A percentile compares a stretch with the other conserved stretches of the same genome.
phyloP scores from a whole-genome alignment of 1,140 invertebrate genomes.

The Ceratosolen solmsi region DNA sequence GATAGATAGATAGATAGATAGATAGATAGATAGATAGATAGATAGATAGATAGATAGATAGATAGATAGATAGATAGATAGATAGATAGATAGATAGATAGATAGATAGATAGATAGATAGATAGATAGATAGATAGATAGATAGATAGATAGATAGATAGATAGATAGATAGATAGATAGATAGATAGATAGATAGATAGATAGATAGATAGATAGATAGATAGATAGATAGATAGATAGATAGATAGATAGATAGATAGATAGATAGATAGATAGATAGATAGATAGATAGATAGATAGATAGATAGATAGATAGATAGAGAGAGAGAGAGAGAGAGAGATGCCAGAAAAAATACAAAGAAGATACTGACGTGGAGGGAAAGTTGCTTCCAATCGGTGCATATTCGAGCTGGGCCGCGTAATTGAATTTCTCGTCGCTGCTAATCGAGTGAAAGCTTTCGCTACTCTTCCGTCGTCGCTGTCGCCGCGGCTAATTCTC shows the following conservation, averaged over 20 bases:
- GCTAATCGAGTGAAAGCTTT: slow-evolving; percentile 46
- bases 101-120: neutral
- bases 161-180: neutral
- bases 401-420: slow-evolving; percentile 26
- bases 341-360: neutral
- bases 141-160: neutral
- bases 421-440: slow-evolving; percentile 43
- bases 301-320: neutral
- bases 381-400: neutral
- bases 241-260: neutral
- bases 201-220: no score
- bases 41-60: neutral
- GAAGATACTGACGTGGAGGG: neutral
- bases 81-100: neutral
- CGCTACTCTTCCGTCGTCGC: neutral
- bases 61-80: neutral
- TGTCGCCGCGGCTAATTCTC: slow-evolving; percentile 16
- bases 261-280: no score
- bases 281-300: no score
- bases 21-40: neutral
- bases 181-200: neutral
- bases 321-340: neutral
- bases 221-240: neutral
- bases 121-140: neutral
- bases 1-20: neutral